Conservation (phyloP, 2,888 invertebrate genomes). For the Tribolium freemani region DNA sequence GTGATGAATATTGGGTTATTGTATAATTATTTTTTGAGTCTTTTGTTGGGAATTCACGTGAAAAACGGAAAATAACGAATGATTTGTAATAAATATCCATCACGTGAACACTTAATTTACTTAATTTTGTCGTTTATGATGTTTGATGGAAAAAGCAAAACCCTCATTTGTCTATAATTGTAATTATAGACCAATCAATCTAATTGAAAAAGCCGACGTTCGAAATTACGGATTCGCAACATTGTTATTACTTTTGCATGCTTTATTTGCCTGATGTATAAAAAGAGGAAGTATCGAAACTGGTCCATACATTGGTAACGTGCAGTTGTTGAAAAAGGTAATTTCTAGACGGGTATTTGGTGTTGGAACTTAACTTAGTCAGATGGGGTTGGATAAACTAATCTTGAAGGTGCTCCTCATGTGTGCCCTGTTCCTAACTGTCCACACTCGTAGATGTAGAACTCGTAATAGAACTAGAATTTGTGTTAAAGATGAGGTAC, state of each 20-base stretch:
- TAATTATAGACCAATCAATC: background rate
- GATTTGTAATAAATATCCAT: background rate
- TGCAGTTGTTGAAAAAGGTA: background rate
- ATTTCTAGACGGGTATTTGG: background rate
- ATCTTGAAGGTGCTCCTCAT: conserved; percentile 2
- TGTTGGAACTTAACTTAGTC: background rate
- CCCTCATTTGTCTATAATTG: background rate
- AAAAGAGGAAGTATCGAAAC: background rate
- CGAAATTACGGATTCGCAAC: background rate
- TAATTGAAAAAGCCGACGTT: background rate
- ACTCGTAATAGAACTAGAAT: conserved; percentile 16
- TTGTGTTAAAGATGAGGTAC: conserved; percentile 3
- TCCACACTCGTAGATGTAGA: conserved; percentile 20
- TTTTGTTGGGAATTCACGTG: background rate
- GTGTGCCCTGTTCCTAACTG: background rate
- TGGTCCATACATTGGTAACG: background rate
- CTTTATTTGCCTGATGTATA: background rate
- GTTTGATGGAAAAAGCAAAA: background rate
- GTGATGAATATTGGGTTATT: background rate
- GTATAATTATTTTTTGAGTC: background rate
- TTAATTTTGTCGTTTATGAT: background rate
- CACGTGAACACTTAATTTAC: background rate
- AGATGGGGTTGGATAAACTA: conserved; percentile 1
- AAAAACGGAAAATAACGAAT: background rate
- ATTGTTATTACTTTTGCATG: background rate